Evolutionary conservation across 2,113 vertebrate species (phyloP).

Genomic region (Lycaon pictus): DNA sequence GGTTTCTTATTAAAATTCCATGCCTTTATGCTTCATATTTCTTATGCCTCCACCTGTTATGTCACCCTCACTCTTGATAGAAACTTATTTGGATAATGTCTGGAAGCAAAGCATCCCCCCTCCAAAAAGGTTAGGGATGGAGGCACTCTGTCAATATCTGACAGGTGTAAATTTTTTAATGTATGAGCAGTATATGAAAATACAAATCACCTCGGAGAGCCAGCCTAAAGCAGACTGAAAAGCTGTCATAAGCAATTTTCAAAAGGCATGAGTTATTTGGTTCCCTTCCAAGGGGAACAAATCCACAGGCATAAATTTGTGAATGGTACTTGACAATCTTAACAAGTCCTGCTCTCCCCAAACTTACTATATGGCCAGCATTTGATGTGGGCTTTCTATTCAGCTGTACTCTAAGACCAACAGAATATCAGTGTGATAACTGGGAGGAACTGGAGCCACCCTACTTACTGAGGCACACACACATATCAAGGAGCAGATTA

Average conservation of each 20-base stretch:
- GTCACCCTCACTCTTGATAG: constrained; percentile 84
- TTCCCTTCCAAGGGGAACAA: constrained; percentile 85
- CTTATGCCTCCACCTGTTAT: constrained; percentile 82
- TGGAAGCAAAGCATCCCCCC: constrained; percentile 83
- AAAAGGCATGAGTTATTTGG: constrained; percentile 88
- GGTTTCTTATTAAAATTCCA: constrained; percentile 61
- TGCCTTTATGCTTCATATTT: constrained; percentile 78
- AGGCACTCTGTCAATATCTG: constrained; percentile 85
- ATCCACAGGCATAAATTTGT: constrained; percentile 86
- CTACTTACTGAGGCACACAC: background rate
- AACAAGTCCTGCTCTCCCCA: constrained; percentile 82
- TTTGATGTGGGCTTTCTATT: constrained; percentile 36
- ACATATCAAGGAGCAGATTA: background rate
- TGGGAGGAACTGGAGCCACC: constrained; percentile 27
- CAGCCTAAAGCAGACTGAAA: constrained; percentile 87
- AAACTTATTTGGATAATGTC: constrained; percentile 89
- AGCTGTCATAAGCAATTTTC: constrained; percentile 89
- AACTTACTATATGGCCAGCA: constrained; percentile 52
- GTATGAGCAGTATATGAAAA: constrained; percentile 88
- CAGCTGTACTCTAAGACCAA: constrained; percentile 36
- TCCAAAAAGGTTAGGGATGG: constrained; percentile 84
- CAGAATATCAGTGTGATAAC: constrained; percentile 62
- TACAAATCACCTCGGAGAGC: constrained; percentile 85
- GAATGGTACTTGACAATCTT: constrained; percentile 87
- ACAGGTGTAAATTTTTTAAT: constrained; percentile 89